Evolutionary conservation across 2,113 vertebrate species (phyloP), one percentile per base, ranked within the genome.

Genomic region (Sclerurus mexicanus): DNA sequence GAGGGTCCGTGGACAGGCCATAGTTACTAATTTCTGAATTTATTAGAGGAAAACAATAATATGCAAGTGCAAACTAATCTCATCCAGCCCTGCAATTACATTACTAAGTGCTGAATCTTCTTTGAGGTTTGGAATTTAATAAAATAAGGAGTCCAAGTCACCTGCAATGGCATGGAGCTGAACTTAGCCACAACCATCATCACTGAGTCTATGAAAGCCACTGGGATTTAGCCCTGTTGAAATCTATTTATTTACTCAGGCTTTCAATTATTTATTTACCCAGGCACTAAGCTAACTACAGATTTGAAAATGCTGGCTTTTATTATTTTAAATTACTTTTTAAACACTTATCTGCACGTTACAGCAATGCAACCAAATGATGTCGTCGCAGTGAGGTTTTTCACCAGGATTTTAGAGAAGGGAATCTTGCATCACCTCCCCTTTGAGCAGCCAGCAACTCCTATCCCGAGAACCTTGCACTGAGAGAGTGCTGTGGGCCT

Each of bases 31-130:
- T 52, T 72, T 94, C 64, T 96, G 76, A 86, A 87, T 80, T 91
- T 91, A 91, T 63, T 88, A 81, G 37, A 27, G 7, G 3, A 24
- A 39, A 31, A 76, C 73, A 64, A 40, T 19, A 68, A 68, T 19
- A 39, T 31, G 47, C 37, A 90, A 95, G 24, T 49, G 56, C 30
- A 80, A 94, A 94, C 42, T 88, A 67, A 94, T 84, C 87, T 87
- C 23, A 79, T 52, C 78, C 64, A 91, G 50, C 35, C 42, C 52
- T 56, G 35, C 15, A 94, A 89, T 93, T 31, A 69, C 4, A 67
- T 88, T 87, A 94, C 73, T 83, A 93, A 92, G 12, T 75, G 44
- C 30, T 8, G 22, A 86, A 78, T 67, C 42, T 56, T 95, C 56
- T 66, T 39, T 3, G 7, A 88, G 68, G 52, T 83, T 58, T 62